These are phyloP conservation scores for Zapornia atra DNA, from an alignment of 2,113 vertebrate species.

Conservation along the genomic window DNA sequence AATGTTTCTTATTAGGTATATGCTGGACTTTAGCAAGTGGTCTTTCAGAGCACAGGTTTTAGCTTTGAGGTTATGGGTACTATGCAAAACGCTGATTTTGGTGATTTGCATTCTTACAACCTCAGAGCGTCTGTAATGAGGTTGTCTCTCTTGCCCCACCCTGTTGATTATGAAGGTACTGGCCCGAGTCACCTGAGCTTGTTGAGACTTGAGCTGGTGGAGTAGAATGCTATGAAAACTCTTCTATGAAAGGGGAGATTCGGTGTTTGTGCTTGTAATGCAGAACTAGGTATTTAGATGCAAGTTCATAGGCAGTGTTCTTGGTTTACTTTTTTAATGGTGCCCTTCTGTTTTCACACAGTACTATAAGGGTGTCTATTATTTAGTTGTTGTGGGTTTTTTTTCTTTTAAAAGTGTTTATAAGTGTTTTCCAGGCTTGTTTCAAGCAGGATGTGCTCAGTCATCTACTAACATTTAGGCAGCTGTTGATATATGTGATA, in stretches of 20 bases:
- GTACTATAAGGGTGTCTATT: not conserved
- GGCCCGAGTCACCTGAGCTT: not conserved
- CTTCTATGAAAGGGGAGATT: not conserved
- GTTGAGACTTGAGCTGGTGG: slow-evolving; percentile 41
- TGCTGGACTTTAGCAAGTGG: not conserved
- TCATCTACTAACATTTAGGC: not conserved
- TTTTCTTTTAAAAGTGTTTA: not conserved
- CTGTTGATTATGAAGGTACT: not conserved
- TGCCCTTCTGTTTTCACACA: not conserved
- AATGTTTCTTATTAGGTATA: not conserved
- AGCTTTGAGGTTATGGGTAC: not conserved
- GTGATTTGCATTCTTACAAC: not conserved
- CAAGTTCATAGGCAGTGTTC: not conserved
- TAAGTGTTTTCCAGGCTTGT: not conserved
- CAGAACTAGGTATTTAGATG: not conserved
- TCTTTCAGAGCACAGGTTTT: not conserved
- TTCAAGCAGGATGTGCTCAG: not conserved
- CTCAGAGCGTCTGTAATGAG: not conserved
- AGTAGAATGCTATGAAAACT: not conserved
- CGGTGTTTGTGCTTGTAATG: not conserved
- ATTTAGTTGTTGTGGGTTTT: not conserved
- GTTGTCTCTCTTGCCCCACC: slow-evolving; percentile 13
- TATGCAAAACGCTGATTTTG: not conserved
- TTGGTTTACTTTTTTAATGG: not conserved
- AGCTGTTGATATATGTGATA: not conserved